Percentiles rank a stretch among this genome's conserved stretches.
These are phyloP conservation scores for Diploscapter pachys DNA, from an alignment of 1,140 invertebrate genomes.

Conservation along the genomic window DNA sequence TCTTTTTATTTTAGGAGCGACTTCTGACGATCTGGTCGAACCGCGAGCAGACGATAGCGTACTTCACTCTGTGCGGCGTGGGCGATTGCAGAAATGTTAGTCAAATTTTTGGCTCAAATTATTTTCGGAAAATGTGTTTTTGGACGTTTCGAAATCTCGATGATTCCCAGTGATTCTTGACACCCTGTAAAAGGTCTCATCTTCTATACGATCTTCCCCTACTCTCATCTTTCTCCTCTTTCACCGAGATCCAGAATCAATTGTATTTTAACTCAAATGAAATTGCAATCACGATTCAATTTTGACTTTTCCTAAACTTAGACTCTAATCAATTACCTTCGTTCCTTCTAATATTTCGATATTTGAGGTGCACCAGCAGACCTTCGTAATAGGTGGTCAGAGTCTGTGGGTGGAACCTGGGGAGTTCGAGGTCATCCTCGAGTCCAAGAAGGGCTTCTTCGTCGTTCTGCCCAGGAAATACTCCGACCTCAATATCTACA, in stretches of 20 bases:
- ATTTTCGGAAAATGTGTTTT: not conserved
- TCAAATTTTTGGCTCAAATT: not conserved
- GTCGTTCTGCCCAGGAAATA: constrained; percentile 27
- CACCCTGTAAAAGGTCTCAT: too few species aligned
- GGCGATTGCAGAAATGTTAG: constrained; percentile 37
- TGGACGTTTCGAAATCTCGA: not conserved
- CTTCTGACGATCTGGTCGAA: constrained; percentile 54
- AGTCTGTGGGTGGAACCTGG: constrained; percentile 32
- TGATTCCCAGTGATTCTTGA: not conserved
- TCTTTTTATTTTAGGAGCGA: too few species aligned
- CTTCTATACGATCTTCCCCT: too few species aligned
- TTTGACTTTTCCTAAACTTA: not conserved
- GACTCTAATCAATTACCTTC: too few species aligned
- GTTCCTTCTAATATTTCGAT: too few species aligned
- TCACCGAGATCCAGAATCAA: too few species aligned
- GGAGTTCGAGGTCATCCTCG: constrained; percentile 21
- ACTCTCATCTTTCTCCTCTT: too few species aligned
- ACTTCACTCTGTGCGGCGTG: constrained; percentile 36
- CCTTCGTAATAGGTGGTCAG: constrained; percentile 25
- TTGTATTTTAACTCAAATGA: too few species aligned
- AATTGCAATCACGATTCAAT: not conserved
- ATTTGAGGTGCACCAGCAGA: not conserved
- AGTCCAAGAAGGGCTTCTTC: constrained; percentile 34
- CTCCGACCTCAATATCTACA: constrained; percentile 41
- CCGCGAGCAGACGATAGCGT: constrained; percentile 39